Evolutionary conservation across 2,888 invertebrate genomes (phyloP), one percentile per base, ranked within the genome.

Genomic region (Schrankia costaestrigalis): DNA sequence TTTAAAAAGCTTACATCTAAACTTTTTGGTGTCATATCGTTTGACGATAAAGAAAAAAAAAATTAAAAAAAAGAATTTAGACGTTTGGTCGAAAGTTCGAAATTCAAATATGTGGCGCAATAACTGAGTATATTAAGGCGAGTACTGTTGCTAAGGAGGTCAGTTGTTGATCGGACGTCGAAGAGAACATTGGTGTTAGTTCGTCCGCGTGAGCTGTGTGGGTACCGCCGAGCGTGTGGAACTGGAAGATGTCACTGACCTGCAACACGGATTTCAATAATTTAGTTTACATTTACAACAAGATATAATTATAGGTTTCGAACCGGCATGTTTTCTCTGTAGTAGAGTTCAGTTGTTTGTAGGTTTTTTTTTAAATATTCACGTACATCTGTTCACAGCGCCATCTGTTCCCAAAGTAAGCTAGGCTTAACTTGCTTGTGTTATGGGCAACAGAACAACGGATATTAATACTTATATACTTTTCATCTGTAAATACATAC

Each of bases 171-270:
- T 37, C 35, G 27, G 47, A 9, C 9, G 82, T 71, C 2, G 76
- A 39, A 0, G 80, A 68, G 67, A 77, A 79, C 74, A 80, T 72
- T 0, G 84, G 85, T 1, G 76, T 78, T 0, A 86, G 53, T 27
- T 87, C 87, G 56, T 82, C 84, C 1, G 84, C 86, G 58, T 83
- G 84, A 0, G 78, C 79, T 1, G 85, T 71, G 55, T 85, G 84
- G 0, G 88, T 78, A n/a, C 90, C 90, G 43, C 91, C 91, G 18
- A 91, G 78, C 0, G 93, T 93, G 77, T 92, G 92, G 78, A 93
- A 93, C 71, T 92, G 92, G 81, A 93, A 93, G 45, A 92, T 90
- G 65, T 93, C 93, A 68, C 93, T 93, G 32, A 92, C 92, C 91
- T 91, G 77, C 1, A 80, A 31, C 3, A 18, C 4, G 5, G 3